Base-by-base conservation (phyloP, 2,888 invertebrate genomes). In the Allolobophora icterica region DNA sequence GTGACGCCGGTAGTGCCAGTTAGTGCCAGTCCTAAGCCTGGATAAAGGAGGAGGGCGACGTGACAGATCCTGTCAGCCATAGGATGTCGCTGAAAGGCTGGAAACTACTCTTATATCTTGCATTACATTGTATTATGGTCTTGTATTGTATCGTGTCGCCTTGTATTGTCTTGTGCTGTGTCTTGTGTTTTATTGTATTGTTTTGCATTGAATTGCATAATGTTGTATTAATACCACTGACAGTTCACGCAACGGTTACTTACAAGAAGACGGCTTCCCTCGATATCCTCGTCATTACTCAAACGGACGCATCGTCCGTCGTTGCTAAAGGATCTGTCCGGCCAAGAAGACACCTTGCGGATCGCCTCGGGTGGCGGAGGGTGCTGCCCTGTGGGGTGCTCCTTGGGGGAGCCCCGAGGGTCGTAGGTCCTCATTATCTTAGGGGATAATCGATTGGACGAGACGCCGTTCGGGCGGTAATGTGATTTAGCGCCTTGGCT, bases 391-490 rank as follows among this genome's bases (percentile, higher is more conserved):
- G 30, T 71, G 71, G n/a, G 71, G 71, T 17, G 71, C n/a, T 11
- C 71, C n/a, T 71, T n/a, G 71, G 71, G 30, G 30, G n/a, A n/a
- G 30, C 71, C 52, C 71, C 71, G 71, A 1, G n/a, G 11, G 71
- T 71, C 11, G 71, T 71, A 71, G 71, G 71, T 71, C 71, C 71
- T 71, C 71, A n/a, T 71, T 71, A 71, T n/a, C 71, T 71, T 30
- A n/a, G 71, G 30, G 71, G 71, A 71, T 71, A 71, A 71, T 71
- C 71, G 71, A 71, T 71, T 71, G 71, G 71, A n/a, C 71, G 71
- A 71, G 71, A 71, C 30, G n/a, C 71, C 71, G 71, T 71, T 71
- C n/a, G 71, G 71, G 30, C n/a, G 71, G 71, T 71, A 71, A 71
- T 71, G 71, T 71, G 71, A 71, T 71, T 71, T 71, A 71, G 71